Evolutionary conservation across 1,140 invertebrate genomes (phyloP).

Genomic region (Dendrolimus punctatus): DNA sequence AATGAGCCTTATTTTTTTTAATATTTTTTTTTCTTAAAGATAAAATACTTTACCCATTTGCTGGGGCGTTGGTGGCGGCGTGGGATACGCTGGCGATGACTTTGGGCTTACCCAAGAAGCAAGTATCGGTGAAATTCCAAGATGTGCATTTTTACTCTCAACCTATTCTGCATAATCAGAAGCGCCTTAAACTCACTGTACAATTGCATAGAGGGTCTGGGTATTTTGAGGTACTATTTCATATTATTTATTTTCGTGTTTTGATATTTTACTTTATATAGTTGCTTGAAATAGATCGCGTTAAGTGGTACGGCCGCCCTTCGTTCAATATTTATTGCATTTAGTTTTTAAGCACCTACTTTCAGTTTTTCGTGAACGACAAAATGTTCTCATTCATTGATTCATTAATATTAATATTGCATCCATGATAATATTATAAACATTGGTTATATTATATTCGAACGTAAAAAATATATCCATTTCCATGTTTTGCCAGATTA

Average conservation of each 20-base stretch:
- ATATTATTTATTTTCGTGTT: neutral
- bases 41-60: conserved; percentile 18
- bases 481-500: conserved; percentile 6
- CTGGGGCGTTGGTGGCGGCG: conserved; percentile 17
- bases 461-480: neutral
- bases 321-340: no score
- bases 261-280: neutral
- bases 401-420: no score
- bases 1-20: neutral
- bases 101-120: conserved; percentile 4
- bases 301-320: no score
- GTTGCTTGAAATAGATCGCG: neutral
- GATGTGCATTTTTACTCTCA: conserved; percentile 22
- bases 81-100: conserved; percentile 28
- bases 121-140: conserved; percentile 15
- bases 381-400: no score
- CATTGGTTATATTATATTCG: neutral
- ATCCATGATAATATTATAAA: neutral
- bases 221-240: conserved; percentile 19
- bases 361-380: no score
- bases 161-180: conserved; percentile 18
- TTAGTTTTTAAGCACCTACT: no score
- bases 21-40: conserved; percentile 6
- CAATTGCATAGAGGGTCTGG: conserved; percentile 20
- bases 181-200: conserved; percentile 12